Evolutionary conservation across 2,797 vertebrate genomes (phyloP).

Genomic region (Ispidina picta): DNA sequence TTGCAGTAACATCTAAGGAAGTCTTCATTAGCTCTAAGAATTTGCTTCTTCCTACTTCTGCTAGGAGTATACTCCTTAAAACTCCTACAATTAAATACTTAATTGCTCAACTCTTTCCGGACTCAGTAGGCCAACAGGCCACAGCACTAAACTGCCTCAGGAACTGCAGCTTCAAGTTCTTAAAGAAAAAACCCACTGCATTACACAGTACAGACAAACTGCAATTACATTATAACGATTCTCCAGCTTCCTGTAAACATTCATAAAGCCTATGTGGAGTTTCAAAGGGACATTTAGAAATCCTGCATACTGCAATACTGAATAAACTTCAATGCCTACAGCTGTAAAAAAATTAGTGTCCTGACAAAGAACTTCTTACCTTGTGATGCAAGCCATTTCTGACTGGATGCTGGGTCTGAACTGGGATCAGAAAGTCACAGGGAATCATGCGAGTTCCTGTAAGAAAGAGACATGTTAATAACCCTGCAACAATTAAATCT

Average conservation of each 20-base stretch:
- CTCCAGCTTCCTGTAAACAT: background rate
- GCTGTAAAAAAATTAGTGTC: background rate
- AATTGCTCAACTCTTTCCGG: background rate
- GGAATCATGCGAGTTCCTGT: conserved; percentile 95
- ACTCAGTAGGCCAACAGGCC: background rate
- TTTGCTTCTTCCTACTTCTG: background rate
- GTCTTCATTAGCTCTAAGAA: background rate
- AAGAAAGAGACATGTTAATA: background rate
- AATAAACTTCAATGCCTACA: background rate
- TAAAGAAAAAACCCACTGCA: background rate
- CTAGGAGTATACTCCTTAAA: background rate
- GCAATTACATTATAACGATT: background rate
- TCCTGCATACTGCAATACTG: background rate
- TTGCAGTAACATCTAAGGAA: background rate
- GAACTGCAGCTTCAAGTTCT: background rate
- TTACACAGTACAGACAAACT: background rate
- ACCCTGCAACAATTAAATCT: background rate
- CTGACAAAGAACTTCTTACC: conserved; percentile 72
- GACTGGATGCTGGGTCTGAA: conserved; percentile 92
- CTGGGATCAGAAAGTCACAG: conserved; percentile 93
- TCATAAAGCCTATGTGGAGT: background rate
- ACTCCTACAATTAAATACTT: background rate
- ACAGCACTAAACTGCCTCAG: background rate
- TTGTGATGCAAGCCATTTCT: conserved; percentile 94
- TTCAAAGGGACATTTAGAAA: background rate